Evolutionary conservation across 2,888 invertebrate species (phyloP).

Genomic region (Gymnoscelis rufifasciata): DNA sequence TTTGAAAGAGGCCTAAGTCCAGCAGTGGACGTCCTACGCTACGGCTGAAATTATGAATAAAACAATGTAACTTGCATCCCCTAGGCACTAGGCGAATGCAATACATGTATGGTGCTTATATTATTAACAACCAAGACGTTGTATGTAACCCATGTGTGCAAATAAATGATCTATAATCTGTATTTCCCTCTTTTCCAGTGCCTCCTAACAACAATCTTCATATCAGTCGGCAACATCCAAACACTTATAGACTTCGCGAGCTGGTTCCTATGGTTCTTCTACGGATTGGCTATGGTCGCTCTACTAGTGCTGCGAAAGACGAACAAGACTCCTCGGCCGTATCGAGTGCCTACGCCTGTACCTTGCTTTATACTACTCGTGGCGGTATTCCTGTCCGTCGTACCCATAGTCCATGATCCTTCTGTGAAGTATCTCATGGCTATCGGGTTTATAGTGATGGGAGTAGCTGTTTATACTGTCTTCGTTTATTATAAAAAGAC

Average conservation of each 20-base stretch:
- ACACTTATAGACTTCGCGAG: slow-evolving; percentile 91
- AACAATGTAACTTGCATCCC: too few species aligned
- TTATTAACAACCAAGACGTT: too few species aligned
- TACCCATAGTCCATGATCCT: slow-evolving; percentile 87
- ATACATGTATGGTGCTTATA: too few species aligned
- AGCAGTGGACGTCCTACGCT: too few species aligned
- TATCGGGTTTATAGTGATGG: slow-evolving; percentile 83
- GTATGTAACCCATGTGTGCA: too few species aligned
- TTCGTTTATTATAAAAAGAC: slow-evolving; percentile 85
- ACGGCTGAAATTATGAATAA: too few species aligned
- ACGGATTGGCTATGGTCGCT: slow-evolving; percentile 89
- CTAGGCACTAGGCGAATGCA: too few species aligned
- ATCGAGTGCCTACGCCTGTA: slow-evolving; percentile 84
- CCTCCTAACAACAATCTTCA: slow-evolving; percentile 83
- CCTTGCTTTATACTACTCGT: slow-evolving; percentile 85
- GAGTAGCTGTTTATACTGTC: slow-evolving; percentile 84
- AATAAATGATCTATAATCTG: too few species aligned
- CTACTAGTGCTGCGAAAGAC: slow-evolving; percentile 85
- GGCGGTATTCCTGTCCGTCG: slow-evolving; percentile 84
- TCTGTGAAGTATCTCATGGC: slow-evolving; percentile 88
- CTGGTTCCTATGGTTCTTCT: slow-evolving; percentile 93
- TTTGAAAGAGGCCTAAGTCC: too few species aligned
- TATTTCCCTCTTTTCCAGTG: slow-evolving; percentile 69
- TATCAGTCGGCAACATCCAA: slow-evolving; percentile 85
- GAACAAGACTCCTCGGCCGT: slow-evolving; percentile 83